Evolutionary conservation across 2,888 invertebrate species (phyloP).

Genomic region (Athrips mouffetella): DNA sequence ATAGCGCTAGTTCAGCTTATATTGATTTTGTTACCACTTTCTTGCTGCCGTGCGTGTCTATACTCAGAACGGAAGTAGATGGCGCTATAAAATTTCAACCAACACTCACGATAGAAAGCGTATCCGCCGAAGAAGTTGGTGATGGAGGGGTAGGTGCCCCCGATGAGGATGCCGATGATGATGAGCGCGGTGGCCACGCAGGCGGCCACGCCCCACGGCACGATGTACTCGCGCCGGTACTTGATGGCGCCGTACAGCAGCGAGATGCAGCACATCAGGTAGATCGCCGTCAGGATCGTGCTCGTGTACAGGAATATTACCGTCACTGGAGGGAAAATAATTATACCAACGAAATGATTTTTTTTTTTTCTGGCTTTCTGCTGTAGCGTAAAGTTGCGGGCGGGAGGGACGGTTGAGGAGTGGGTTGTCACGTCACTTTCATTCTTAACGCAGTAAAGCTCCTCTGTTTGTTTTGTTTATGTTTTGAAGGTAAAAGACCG

Average conservation of each 20-base stretch:
- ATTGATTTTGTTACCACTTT: too few relatives aligned
- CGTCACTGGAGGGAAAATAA: constrained; percentile 50
- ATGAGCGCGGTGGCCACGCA: constrained; percentile 58
- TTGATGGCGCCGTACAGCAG: constrained; percentile 69
- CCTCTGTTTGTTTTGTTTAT: too few relatives aligned
- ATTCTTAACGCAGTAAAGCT: too few relatives aligned
- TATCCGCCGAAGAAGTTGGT: constrained; percentile 66
- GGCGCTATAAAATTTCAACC: background rate
- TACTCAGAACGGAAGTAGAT: background rate
- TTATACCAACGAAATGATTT: too few relatives aligned
- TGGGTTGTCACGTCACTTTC: too few relatives aligned
- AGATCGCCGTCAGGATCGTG: constrained; percentile 64
- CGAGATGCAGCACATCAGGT: constrained; percentile 69
- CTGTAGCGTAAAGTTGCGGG: too few relatives aligned
- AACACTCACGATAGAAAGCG: constrained; percentile 63
- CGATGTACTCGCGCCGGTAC: constrained; percentile 64
- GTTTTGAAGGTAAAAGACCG: too few relatives aligned
- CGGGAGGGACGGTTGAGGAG: too few relatives aligned
- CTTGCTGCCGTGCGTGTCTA: too few relatives aligned
- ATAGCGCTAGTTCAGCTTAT: too few relatives aligned
- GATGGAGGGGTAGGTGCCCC: constrained; percentile 60
- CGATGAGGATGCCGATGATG: constrained; percentile 49
- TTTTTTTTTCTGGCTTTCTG: too few relatives aligned
- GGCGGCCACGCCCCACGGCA: constrained; percentile 70
- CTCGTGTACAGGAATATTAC: constrained; percentile 69